Conservation (phyloP, 2,113 vertebrate genomes). For the Pterocles orientalis region DNA sequence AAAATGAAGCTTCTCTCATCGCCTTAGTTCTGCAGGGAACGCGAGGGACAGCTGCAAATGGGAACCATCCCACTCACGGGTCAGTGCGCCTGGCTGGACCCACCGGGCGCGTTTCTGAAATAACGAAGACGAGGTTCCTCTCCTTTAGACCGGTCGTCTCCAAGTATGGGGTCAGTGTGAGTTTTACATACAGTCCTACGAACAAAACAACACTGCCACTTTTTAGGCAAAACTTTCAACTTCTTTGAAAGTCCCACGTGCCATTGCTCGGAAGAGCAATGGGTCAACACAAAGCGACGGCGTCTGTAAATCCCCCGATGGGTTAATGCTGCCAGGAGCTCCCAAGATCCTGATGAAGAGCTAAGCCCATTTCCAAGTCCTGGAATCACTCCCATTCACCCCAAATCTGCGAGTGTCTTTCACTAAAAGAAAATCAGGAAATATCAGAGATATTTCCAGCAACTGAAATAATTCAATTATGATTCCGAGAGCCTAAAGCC, state of each 20-base stretch:
- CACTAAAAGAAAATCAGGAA: background rate
- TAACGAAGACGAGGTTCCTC: background rate
- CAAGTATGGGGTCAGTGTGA: too few species aligned
- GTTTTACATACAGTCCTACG: background rate
- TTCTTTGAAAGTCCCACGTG: background rate
- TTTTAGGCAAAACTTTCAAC: background rate
- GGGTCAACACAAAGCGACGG: too few species aligned
- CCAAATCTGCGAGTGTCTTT: background rate
- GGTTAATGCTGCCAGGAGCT: background rate
- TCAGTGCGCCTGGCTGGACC: fast-evolving
- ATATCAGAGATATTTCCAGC: background rate
- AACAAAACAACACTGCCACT: background rate
- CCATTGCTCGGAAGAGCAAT: fast-evolving
- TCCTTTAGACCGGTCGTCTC: background rate
- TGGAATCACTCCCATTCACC: background rate
- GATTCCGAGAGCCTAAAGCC: background rate
- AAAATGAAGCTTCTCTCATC: background rate
- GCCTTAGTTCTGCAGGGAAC: background rate
- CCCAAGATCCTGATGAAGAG: background rate
- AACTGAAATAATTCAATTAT: background rate
- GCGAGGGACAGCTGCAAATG: background rate
- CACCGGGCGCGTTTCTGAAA: background rate
- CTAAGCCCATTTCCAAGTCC: background rate
- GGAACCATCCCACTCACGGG: background rate
- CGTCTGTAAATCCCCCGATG: background rate